Evolutionary conservation across 2,797 vertebrate species (phyloP).

Genomic region (Bryconaethiops microstoma): DNA sequence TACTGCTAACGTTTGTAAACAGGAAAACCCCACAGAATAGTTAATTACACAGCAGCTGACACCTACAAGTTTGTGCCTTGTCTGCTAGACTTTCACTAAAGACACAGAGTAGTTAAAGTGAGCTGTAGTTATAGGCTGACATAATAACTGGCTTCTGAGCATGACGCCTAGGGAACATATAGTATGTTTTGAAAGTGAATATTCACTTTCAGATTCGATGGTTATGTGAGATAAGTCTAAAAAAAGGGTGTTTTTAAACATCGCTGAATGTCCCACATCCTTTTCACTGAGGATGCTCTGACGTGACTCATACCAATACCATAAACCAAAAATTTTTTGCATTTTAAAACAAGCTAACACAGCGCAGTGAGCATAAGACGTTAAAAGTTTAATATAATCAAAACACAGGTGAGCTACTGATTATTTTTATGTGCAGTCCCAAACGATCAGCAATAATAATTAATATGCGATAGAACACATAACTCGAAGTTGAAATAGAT

Average conservation of each 20-base stretch:
- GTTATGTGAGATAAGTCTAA: conserved; percentile 44
- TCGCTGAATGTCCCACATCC: too few relatives aligned
- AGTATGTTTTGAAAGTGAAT: conserved; percentile 58
- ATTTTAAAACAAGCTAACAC: too few relatives aligned
- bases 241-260: background rate
- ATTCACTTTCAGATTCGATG: conserved; percentile 47
- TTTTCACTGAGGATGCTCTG: background rate
- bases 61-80: conserved; percentile 35
- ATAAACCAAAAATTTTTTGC: background rate
- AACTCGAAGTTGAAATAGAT: too few relatives aligned
- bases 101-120: conserved; percentile 46
- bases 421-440: too few relatives aligned
- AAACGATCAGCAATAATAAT: too few relatives aligned
- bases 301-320: background rate
- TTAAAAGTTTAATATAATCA: too few relatives aligned
- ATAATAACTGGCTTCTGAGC: conserved; percentile 59
- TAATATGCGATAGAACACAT: too few relatives aligned
- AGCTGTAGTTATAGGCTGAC: conserved; percentile 52
- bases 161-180: conserved; percentile 33
- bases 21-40: conserved; percentile 57
- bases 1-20: conserved; percentile 39
- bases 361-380: too few relatives aligned
- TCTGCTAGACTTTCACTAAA: conserved; percentile 64
- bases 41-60: conserved; percentile 65
- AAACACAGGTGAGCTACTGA: too few relatives aligned